Evolutionary conservation across 2,888 invertebrate genomes (phyloP).

Genomic region (Emmelina monodactyla): DNA sequence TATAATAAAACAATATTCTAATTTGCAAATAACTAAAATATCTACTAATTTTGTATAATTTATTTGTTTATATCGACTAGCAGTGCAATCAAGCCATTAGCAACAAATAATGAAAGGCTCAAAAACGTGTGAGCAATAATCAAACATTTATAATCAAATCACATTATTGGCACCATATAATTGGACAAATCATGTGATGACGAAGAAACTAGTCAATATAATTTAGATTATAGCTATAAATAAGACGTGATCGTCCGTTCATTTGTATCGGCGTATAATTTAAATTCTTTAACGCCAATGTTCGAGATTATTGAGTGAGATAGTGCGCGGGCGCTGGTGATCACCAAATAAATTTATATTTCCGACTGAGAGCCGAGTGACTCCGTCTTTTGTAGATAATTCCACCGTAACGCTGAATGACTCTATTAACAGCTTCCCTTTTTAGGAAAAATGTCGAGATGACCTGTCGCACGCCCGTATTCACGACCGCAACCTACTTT

Average conservation of each 20-base stretch:
- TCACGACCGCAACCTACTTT: constrained; percentile 22
- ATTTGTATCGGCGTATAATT: constrained; percentile 66
- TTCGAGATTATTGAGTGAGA: constrained; percentile 63
- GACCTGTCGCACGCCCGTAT: constrained; percentile 35
- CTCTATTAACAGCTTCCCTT: constrained; percentile 68
- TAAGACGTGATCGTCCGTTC: constrained; percentile 53
- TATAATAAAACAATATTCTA: too few relatives aligned
- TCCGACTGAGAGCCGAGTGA: constrained; percentile 54
- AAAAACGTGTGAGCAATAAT: constrained; percentile 17
- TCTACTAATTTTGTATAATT: too few relatives aligned
- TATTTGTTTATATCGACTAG: too few relatives aligned
- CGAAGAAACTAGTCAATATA: constrained; percentile 56
- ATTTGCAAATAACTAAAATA: too few relatives aligned
- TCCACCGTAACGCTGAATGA: constrained; percentile 64
- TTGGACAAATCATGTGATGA: constrained; percentile 48
- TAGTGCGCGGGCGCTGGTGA: constrained; percentile 61
- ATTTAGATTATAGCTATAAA: constrained; percentile 63
- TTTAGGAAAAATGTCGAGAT: constrained; percentile 61
- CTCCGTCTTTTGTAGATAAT: constrained; percentile 65
- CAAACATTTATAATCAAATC: constrained; percentile 23
- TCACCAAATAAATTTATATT: constrained; percentile 65
- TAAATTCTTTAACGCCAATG: constrained; percentile 68
- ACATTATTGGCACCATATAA: constrained; percentile 27
- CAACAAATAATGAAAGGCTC: too few relatives aligned
- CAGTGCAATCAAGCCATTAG: too few relatives aligned